These are phyloP conservation scores for Eupithecia exiguata DNA, from an alignment of 2,888 invertebrate genomes.

Conservation along the genomic window DNA sequence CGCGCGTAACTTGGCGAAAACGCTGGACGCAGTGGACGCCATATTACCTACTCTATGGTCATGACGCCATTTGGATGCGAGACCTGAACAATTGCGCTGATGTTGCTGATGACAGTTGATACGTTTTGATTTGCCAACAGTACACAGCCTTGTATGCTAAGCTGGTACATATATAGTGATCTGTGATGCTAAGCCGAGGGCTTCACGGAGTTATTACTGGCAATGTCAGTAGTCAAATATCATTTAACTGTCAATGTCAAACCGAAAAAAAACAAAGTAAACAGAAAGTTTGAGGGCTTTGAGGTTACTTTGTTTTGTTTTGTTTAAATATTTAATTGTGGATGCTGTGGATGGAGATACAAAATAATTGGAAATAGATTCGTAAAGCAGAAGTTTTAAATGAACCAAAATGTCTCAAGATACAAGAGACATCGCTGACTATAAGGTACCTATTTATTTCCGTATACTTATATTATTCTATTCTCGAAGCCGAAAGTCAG, in stretches of 20 bases:
- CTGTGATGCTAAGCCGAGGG: too few relatives aligned
- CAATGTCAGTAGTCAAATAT: neutral
- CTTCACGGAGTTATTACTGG: too few relatives aligned
- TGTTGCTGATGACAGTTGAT: too few relatives aligned
- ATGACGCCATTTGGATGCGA: too few relatives aligned
- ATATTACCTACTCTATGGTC: too few relatives aligned
- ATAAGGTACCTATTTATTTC: constrained; percentile 18
- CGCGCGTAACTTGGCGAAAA: too few relatives aligned
- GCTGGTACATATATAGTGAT: too few relatives aligned
- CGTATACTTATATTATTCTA: neutral
- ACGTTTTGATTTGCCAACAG: too few relatives aligned
- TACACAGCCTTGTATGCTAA: too few relatives aligned
- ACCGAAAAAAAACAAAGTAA: neutral
- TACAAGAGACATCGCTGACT: constrained; percentile 23
- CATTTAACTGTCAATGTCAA: neutral
- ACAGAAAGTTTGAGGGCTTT: neutral
- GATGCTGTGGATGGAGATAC: neutral
- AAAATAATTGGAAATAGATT: neutral
- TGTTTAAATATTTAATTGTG: too few relatives aligned
- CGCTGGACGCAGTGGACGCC: too few relatives aligned
- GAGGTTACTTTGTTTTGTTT: neutral
- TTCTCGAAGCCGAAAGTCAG: neutral
- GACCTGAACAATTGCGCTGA: too few relatives aligned
- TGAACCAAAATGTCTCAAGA: constrained; percentile 20
- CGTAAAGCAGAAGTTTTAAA: neutral